These are phyloP conservation scores for Brachionichthys hirsutus DNA, from an alignment of 2,113 vertebrate species.

Conservation along the genomic window DNA sequence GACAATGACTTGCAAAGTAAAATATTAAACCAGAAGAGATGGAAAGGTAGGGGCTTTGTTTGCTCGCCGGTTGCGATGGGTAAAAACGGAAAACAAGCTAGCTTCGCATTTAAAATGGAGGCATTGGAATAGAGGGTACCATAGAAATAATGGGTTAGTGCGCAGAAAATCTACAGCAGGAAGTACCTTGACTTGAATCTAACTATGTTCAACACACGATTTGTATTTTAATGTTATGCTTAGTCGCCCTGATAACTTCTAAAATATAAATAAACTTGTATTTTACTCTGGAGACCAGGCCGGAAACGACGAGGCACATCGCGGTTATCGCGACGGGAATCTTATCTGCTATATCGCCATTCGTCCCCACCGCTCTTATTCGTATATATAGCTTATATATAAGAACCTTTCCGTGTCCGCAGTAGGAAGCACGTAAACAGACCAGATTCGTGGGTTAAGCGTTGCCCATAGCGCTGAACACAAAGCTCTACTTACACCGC, in stretches of 20 bases:
- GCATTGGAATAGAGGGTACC: not conserved
- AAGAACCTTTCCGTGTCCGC: not conserved
- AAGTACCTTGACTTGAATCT: rapidly evolving
- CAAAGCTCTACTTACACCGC: constrained; percentile 70
- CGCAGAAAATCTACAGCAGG: not conserved
- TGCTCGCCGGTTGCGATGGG: constrained; percentile 18
- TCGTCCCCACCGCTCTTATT: constrained; percentile 56
- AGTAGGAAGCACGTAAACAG: rapidly evolving
- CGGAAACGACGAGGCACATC: not conserved
- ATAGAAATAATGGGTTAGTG: rapidly evolving
- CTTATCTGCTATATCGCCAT: constrained; percentile 13
- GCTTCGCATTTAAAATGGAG: constrained; percentile 11
- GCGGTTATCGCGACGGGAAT: not conserved
- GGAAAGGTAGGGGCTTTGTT: not conserved
- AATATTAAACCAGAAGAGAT: not conserved
- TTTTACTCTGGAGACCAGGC: not conserved
- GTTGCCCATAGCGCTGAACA: not conserved
- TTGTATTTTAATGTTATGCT: rapidly evolving
- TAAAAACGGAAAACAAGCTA: constrained; percentile 7
- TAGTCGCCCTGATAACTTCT: rapidly evolving
- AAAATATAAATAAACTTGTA: rapidly evolving
- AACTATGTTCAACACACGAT: no score
- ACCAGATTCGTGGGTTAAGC: not conserved
- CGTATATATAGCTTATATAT: constrained; percentile 62
- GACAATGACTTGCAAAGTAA: not conserved